Evolutionary conservation across 2,797 vertebrate genomes (phyloP).

Genomic region (Sandelia bainsii): DNA sequence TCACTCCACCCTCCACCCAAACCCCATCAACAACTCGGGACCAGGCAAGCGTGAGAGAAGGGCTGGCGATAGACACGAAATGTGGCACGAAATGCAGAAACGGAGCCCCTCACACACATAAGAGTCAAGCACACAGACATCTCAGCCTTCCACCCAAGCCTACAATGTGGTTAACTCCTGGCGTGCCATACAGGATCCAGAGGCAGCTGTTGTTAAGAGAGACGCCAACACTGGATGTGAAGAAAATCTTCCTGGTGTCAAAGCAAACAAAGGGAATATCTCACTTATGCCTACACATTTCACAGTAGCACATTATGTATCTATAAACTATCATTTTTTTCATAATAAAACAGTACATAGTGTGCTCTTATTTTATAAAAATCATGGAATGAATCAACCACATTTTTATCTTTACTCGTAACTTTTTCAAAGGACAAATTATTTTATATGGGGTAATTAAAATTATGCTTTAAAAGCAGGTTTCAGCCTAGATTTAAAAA

Average conservation of each 20-base stretch:
- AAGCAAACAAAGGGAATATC: conserved; percentile 32
- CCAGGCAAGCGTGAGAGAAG: conserved; percentile 88
- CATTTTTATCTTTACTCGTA: conserved; percentile 20
- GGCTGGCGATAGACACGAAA: conserved; percentile 85
- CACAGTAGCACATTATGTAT: conserved; percentile 9
- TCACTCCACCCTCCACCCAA: conserved; percentile 51
- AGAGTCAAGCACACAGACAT: conserved; percentile 60
- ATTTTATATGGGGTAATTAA: conserved; percentile 3
- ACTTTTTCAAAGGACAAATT: conserved; percentile 15
- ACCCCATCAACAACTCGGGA: conserved; percentile 71
- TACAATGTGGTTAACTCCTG: conserved; percentile 74
- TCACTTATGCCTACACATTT: conserved; percentile 18
- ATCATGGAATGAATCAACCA: not conserved
- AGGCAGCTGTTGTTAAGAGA: conserved; percentile 75
- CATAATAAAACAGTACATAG: not conserved
- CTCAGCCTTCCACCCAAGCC: conserved; percentile 68
- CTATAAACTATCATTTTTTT: not conserved
- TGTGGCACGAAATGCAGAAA: conserved; percentile 82
- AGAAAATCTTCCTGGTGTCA: conserved; percentile 55
- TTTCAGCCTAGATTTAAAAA: conserved; percentile 19
- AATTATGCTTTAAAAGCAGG: conserved; percentile 17
- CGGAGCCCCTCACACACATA: conserved; percentile 65
- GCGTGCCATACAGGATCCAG: conserved; percentile 70
- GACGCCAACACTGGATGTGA: conserved; percentile 54
- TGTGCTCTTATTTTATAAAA: not conserved